Evolutionary conservation across 2,113 vertebrate species (phyloP), one percentile per base, ranked within the genome.

Genomic region (Pelecanoides urinatrix): DNA sequence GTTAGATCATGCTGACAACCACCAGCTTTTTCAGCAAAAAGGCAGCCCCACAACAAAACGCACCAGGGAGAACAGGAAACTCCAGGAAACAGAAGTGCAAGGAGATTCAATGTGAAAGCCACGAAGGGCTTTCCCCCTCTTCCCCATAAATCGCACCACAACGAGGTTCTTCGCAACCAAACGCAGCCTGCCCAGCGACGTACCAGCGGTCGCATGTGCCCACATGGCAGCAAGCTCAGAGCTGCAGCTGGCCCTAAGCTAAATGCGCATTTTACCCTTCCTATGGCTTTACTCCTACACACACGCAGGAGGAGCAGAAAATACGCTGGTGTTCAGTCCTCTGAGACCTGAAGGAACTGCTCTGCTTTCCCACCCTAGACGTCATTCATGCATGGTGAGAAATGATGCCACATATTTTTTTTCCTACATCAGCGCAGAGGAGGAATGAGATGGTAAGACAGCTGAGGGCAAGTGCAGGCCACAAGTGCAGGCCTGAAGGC

Each of bases 141-240:
- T 36, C 34, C n/a, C 83, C 62, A 56, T 42, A 47, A 71, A 45
- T 2, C 40, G 62, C 78, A 58, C 19, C 26, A 47, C 52, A 47
- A 8, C 0, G 0, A 91, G 25, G 47, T 52, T 81, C 65, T 63
- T 77, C 2, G 3, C 53, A 29, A 45, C n/a, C 9, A 7, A 53
- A 30, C 2, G 23, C 58, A 70, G 75, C 56, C 79, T 18, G 25
- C 22, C 79, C 74, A 27, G n/a, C 13, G 11, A 52, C 66, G 55
- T 9, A 42, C 38, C 58, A 26, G 38, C 1, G 0, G 67, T 6
- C 3, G 1, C 22, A 1, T 2, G 25, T 30, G 38, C 30, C 34
- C 38, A 27, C 13, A 3, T 2, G 5, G 27, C 59, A 63, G 61
- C 40, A 59, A 22, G 30, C 61, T 30, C 66, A 25, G 50, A n/a